A percentile compares a stretch with the other conserved stretches of the same genome.
Conservation (phyloP, 2,113 vertebrate species). For the Poicephalus meyeri region DNA sequence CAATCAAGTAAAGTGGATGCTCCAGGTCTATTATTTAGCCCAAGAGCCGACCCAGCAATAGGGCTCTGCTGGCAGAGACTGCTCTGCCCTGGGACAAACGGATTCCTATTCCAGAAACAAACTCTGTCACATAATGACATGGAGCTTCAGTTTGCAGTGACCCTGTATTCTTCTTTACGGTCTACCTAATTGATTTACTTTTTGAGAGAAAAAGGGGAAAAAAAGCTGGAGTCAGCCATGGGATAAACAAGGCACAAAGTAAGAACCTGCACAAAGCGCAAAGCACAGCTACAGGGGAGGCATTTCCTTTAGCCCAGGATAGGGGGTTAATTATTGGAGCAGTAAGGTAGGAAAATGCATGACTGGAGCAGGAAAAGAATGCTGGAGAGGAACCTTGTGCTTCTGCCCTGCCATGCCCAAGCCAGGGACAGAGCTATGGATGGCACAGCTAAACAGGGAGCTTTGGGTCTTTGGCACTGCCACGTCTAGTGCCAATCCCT, state of each 20-base stretch:
- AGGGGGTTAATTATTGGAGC: not conserved
- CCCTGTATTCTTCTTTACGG: not conserved
- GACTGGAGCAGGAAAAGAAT: not conserved
- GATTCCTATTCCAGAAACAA: not conserved
- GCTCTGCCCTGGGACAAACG: not conserved
- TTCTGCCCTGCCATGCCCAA: not conserved
- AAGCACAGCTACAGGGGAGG: no score
- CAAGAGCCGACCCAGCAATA: not conserved
- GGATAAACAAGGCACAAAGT: not conserved
- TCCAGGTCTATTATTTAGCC: not conserved
- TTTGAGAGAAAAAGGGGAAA: not conserved
- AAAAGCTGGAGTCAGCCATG: not conserved
- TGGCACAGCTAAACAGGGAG: not conserved
- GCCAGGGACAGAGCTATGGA: no score
- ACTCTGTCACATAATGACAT: not conserved
- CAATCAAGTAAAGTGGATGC: conserved; percentile 33
- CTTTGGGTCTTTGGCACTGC: not conserved
- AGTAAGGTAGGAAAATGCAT: not conserved
- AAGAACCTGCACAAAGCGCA: not conserved
- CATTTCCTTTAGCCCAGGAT: not conserved
- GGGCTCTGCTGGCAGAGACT: not conserved
- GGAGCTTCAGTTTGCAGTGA: not conserved
- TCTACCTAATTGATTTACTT: not conserved
- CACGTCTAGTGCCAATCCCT: not conserved
- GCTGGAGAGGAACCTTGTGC: not conserved